Conservation (phyloP, 1,140 invertebrate genomes). For the Drosophila biarmipes region DNA sequence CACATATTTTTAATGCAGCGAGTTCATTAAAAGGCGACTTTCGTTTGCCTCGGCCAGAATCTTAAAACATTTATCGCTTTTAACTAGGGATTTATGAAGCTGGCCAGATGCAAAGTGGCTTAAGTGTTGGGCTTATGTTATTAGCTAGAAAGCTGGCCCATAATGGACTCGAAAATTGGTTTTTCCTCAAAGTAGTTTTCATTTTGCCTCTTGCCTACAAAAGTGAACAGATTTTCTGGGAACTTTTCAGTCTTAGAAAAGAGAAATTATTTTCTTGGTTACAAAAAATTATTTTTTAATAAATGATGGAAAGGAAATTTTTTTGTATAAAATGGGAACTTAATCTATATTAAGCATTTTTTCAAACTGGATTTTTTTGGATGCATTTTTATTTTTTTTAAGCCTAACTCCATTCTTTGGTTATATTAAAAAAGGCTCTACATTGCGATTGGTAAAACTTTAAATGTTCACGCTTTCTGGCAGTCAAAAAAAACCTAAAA, state of each 20-base stretch:
- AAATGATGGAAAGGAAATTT: neutral
- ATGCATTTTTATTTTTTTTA: neutral
- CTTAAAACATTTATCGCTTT: conserved; percentile 45
- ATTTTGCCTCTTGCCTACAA: neutral
- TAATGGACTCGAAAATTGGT: conserved; percentile 67
- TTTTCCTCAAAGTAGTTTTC: conserved; percentile 33
- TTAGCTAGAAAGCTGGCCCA: conserved; percentile 44
- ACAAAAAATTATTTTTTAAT: conserved; percentile 1
- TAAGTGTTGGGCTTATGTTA: conserved; percentile 58
- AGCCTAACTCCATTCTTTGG: neutral
- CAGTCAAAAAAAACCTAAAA: conserved; percentile 4
- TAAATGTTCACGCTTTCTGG: conserved; percentile 40
- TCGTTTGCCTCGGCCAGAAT: conserved; percentile 18
- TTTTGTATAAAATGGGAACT: neutral
- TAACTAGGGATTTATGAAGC: conserved; percentile 53
- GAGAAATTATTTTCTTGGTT: neutral
- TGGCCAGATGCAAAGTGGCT: conserved; percentile 59
- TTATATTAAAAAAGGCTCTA: neutral
- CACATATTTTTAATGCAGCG: conserved; percentile 79
- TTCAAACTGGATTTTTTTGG: too few species aligned
- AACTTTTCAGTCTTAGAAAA: neutral
- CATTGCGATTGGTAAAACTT: conserved; percentile 13
- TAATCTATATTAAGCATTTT: too few species aligned
- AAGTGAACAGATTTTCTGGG: neutral
- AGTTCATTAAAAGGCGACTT: conserved; percentile 81